A percentile compares a stretch with the other conserved stretches of the same genome.
These are phyloP conservation scores for Hippocampus abdominalis DNA, from an alignment of 2,113 vertebrate species.

Conservation along the genomic window DNA sequence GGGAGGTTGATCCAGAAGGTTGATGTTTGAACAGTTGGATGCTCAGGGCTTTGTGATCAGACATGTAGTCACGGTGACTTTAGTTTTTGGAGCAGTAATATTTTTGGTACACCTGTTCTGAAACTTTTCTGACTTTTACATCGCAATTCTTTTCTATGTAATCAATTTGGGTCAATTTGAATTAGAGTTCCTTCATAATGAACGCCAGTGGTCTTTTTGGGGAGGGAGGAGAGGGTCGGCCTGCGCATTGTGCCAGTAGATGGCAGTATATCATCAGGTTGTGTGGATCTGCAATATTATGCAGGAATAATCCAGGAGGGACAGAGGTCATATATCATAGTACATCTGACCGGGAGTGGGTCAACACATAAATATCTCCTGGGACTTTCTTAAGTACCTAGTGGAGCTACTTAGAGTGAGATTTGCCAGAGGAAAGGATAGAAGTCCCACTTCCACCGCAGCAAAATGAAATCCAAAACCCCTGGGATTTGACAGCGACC, in stretches of 20 bases:
- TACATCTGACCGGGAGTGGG: conserved; percentile 46
- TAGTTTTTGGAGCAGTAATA: too few species aligned
- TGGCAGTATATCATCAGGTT: conserved; percentile 60
- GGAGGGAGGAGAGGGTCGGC: neutral
- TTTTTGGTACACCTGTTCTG: too few species aligned
- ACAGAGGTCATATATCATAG: conserved; percentile 57
- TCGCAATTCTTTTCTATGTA: neutral
- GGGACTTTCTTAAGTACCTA: conserved; percentile 60
- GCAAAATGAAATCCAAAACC: conserved; percentile 71
- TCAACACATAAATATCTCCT: conserved; percentile 60
- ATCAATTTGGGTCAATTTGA: neutral
- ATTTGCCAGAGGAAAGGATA: conserved; percentile 63
- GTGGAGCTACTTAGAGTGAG: conserved; percentile 58
- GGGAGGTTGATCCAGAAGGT: too few species aligned
- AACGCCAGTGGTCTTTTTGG: conserved; percentile 12
- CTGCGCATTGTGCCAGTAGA: conserved; percentile 47
- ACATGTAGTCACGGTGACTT: too few species aligned
- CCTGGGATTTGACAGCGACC: conserved; percentile 53
- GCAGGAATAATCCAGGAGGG: conserved; percentile 17
- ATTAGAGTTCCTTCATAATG: conserved; percentile 21
- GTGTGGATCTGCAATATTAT: neutral
- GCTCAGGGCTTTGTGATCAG: too few species aligned
- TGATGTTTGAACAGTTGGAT: too few species aligned
- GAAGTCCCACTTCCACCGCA: conserved; percentile 60
- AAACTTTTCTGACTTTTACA: neutral